Conservation (phyloP, 2,797 vertebrate genomes). For the Danio albolineatus region DNA sequence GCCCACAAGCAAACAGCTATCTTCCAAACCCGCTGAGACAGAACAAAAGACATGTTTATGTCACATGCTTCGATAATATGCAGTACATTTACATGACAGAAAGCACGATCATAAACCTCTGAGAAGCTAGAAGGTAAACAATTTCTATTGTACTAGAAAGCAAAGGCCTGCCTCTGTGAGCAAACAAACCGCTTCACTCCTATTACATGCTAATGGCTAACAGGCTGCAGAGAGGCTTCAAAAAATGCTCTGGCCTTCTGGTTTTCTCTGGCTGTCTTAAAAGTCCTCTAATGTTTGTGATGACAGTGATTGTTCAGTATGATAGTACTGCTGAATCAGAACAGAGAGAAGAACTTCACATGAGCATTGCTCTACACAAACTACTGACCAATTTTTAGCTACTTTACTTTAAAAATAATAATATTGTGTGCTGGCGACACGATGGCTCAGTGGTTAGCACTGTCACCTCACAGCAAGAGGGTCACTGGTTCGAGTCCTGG, state of each 20-base stretch:
- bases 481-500: no score
- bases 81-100: neutral
- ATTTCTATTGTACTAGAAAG: conserved; percentile 47
- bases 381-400: no score
- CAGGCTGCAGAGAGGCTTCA: neutral
- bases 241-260: neutral
- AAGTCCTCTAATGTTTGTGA: neutral
- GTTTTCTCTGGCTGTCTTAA: neutral
- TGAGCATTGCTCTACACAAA: no score
- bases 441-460: no score
- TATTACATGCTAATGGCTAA: neutral
- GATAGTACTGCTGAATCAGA: neutral
- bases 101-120: neutral
- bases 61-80: no score
- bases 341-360: no score
- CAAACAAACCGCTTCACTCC: conserved; percentile 61
- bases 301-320: neutral
- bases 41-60: conserved; percentile 56
- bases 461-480: no score
- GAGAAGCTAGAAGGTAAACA: neutral
- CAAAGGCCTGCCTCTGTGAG: conserved; percentile 49
- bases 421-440: no score
- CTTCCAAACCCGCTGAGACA: conserved; percentile 29
- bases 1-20: conserved; percentile 28
- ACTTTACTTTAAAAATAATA: no score